Evolutionary conservation across 2,888 invertebrate species (phyloP).

Genomic region (Bruchidius siliquastri): DNA sequence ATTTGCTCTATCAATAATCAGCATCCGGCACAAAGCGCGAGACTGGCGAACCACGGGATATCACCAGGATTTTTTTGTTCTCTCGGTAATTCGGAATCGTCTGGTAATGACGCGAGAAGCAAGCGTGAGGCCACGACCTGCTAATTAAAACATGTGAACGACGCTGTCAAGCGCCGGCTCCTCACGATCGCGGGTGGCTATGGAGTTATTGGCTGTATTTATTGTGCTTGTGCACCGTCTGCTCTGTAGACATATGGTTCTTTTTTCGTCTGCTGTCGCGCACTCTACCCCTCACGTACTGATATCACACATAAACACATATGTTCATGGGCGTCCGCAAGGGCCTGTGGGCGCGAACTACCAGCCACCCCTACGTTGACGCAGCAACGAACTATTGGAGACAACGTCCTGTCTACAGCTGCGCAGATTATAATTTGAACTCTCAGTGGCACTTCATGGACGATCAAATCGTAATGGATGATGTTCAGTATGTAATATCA

Average conservation of each 20-base stretch:
- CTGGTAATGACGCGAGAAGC: neutral
- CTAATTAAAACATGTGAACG: neutral
- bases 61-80: neutral
- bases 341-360: neutral
- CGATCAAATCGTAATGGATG: too few relatives aligned
- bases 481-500: too few relatives aligned
- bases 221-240: neutral
- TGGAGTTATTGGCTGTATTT: neutral
- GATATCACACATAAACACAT: neutral
- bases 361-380: too few relatives aligned
- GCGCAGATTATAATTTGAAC: too few relatives aligned
- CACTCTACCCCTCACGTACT: neutral
- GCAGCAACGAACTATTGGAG: too few relatives aligned
- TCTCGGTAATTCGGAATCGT: neutral
- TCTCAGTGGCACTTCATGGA: too few relatives aligned
- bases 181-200: neutral
- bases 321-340: neutral
- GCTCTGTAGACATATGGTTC: neutral
- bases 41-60: neutral
- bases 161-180: neutral
- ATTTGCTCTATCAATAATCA: neutral
- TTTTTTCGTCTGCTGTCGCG: neutral
- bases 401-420: too few relatives aligned
- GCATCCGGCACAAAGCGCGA: neutral
- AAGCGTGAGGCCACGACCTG: neutral